A percentile compares a stretch with the other conserved stretches of the same genome.
Evolutionary conservation across 1,140 invertebrate genomes (phyloP).

Genomic region (Amyelois transitella): DNA sequence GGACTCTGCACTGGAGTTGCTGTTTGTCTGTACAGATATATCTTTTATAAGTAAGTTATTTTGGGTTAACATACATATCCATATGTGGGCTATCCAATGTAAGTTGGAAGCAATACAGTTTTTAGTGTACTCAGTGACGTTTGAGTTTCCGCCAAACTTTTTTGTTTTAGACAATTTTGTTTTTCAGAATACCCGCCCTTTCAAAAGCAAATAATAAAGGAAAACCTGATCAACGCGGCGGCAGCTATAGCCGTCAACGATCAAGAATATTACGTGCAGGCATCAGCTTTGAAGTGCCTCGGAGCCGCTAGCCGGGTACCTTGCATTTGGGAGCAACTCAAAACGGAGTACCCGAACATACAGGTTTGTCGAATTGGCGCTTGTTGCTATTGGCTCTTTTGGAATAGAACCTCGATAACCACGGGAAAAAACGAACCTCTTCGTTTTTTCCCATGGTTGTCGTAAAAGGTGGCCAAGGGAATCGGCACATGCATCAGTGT

Average conservation of each 20-base stretch:
- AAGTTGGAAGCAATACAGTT: no score
- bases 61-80: no score
- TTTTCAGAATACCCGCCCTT: constrained; percentile 83
- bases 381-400: no score
- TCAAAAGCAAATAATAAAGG: constrained; percentile 80
- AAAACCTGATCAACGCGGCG: constrained; percentile 78
- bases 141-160: no score
- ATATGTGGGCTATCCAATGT: no score
- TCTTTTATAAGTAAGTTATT: constrained; percentile 81
- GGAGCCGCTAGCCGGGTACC: constrained; percentile 78
- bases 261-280: constrained; percentile 82
- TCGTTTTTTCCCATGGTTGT: no score
- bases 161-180: no score
- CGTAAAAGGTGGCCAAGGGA: no score
- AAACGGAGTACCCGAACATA: constrained; percentile 73
- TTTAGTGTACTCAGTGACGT: no score
- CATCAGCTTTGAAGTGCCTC: constrained; percentile 81
- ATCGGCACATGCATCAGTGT: no score
- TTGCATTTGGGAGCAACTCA: constrained; percentile 79
- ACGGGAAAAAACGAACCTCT: no score
- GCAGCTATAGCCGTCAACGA: constrained; percentile 79
- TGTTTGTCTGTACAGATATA: constrained; percentile 80
- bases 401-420: no score
- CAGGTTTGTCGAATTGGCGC: constrained; percentile 69
- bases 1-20: constrained; percentile 82